Evolutionary conservation across 2,797 vertebrate species (phyloP), one percentile per base, ranked within the genome.

Genomic region (Falco columbarius): DNA sequence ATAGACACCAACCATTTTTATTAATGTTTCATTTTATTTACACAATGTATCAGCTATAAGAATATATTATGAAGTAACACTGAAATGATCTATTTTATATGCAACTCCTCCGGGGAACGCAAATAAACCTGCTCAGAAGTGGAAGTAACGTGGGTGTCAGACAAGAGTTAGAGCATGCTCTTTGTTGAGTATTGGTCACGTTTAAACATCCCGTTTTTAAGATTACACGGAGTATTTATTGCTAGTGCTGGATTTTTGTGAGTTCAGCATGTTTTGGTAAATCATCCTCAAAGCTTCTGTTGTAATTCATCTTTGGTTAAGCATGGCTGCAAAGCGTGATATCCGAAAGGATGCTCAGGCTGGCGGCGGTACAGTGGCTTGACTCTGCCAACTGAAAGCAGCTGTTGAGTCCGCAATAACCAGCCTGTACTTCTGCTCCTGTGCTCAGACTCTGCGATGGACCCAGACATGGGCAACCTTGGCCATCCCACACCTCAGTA

Each of bases 11-110:
- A 81, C 71, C 54, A 19, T 96, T 95, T 93, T 95, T 96, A 94
- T 94, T 85, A 96, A 95, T 73, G 70, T 42, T 86, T 77, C 11
- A 0, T 96, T 96, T 96, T 96, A 96, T 94, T 96, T 96, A 95
- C 71, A 71, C 84, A 86, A 87, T 74, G 86, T 47, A 77, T 90
- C 90, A n/a, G 84, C 87, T 91, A 74, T 71, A 93, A 96, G 92
- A 72, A 91, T 19, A 44, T 34, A 72, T 94, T 92, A 86, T 59
- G 83, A 88, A 71, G 55, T 86, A 74, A 90, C 40, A 12, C 81
- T 52, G 32, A 85, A 94, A 97, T 82, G 61, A 90, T 90, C 82
- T 95, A 51, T 94, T 97, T 95, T 91, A 94, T 65, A 94, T 81
- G 89, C 91, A 92, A 26, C 32, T 89, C 82, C 75, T 92, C 81